Evolutionary conservation across 1,140 invertebrate genomes (phyloP).

Genomic region (Cyclina sinensis): DNA sequence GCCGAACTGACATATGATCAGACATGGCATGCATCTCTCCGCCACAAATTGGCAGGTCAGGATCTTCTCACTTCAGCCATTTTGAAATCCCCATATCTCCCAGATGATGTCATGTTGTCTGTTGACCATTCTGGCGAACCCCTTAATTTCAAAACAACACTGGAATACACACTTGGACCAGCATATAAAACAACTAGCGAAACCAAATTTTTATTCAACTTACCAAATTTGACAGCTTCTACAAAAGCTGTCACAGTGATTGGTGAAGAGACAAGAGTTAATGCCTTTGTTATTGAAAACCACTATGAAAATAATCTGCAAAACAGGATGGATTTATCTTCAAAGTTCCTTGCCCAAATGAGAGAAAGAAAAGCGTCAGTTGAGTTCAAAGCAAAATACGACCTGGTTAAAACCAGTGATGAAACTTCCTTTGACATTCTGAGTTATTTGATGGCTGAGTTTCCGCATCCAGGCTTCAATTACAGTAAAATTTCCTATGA

Average conservation of each 20-base stretch:
- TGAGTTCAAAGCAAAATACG: conserved; percentile 2
- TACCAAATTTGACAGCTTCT: conserved; percentile 39
- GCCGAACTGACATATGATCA: conserved; percentile 29
- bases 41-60: conserved; percentile 22
- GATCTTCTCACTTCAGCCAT: conserved; percentile 3
- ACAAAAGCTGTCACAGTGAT: conserved; percentile 28
- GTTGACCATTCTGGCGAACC: conserved; percentile 17
- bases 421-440: not conserved
- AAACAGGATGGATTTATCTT: not conserved
- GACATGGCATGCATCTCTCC: conserved; percentile 29
- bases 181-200: conserved; percentile 32
- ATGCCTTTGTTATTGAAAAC: conserved; percentile 16
- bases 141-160: not conserved
- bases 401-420: not conserved
- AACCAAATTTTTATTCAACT: conserved; percentile 37
- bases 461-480: conserved; percentile 11
- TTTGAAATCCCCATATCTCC: conserved; percentile 39
- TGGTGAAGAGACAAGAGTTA: conserved; percentile 45
- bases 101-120: conserved; percentile 11
- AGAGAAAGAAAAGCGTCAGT: conserved; percentile 15
- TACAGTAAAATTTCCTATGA: conserved; percentile 5
- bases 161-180: conserved; percentile 37
- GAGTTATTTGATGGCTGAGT: conserved; percentile 14
- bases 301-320: not conserved
- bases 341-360: conserved; percentile 23